Conservation (phyloP, 2,113 vertebrate species). For the Capreolus pygargus region DNA sequence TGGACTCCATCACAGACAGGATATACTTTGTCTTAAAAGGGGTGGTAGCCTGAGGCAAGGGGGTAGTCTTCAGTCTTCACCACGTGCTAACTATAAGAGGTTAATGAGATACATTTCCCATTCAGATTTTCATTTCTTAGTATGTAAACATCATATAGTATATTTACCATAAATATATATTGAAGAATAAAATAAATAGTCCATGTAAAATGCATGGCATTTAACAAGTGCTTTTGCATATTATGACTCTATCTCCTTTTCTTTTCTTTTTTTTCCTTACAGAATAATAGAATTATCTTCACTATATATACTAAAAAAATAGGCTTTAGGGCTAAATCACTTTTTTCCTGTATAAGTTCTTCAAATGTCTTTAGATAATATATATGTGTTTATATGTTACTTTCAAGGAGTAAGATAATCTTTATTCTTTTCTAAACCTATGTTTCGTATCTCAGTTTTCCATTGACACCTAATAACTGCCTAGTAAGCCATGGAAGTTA, state of each 20-base stretch:
- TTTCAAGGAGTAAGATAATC: neutral
- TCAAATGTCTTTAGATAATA: neutral
- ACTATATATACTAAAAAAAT: neutral
- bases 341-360: neutral
- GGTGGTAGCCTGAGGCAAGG: neutral
- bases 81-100: neutral
- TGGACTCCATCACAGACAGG: neutral
- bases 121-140: neutral
- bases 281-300: neutral
- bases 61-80: neutral
- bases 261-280: neutral
- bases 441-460: neutral
- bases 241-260: neutral
- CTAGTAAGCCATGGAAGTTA: neutral
- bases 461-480: neutral
- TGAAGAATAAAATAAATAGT: neutral
- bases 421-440: neutral
- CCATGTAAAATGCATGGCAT: neutral
- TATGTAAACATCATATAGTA: neutral
- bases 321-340: neutral
- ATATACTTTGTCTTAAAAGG: neutral
- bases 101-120: neutral
- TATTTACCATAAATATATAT: neutral
- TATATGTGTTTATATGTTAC: neutral
- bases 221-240: neutral